phyloP scores from a whole-genome alignment of 2,797 vertebrate species.

The Peromyscus aztecus region DNA sequence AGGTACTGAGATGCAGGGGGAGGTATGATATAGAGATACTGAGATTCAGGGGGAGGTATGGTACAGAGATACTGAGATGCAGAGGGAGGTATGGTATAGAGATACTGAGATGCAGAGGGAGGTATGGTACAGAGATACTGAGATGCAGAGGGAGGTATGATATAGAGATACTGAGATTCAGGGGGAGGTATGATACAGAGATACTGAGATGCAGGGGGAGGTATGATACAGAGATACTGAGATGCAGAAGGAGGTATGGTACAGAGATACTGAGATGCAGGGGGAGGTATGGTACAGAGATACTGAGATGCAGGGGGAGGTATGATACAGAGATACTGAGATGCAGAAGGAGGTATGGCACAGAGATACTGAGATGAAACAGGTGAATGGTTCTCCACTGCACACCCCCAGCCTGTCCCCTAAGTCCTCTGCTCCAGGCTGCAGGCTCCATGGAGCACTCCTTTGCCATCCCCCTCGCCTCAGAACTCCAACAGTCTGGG shows the following conservation, averaged over 20 bases:
- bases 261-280: neutral
- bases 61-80: neutral
- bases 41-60: neutral
- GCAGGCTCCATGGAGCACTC: neutral
- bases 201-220: neutral
- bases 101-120: neutral
- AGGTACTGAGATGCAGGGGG: neutral
- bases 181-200: neutral
- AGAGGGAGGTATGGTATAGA: neutral
- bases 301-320: too few relatives aligned
- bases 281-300: neutral
- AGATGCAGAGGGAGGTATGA: neutral
- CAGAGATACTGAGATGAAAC: neutral
- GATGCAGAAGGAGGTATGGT: neutral
- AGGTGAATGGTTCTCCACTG: neutral
- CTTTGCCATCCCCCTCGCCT: neutral
- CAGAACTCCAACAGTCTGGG: slow-evolving; percentile 25
- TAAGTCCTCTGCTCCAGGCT: neutral
- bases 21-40: neutral
- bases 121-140: neutral
- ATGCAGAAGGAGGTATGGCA: too few relatives aligned
- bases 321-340: too few relatives aligned
- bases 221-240: neutral
- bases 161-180: neutral
- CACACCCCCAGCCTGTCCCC: fast-evolving